Evolutionary conservation across 2,797 vertebrate species (phyloP).

Genomic region (Labeo calbasu): DNA sequence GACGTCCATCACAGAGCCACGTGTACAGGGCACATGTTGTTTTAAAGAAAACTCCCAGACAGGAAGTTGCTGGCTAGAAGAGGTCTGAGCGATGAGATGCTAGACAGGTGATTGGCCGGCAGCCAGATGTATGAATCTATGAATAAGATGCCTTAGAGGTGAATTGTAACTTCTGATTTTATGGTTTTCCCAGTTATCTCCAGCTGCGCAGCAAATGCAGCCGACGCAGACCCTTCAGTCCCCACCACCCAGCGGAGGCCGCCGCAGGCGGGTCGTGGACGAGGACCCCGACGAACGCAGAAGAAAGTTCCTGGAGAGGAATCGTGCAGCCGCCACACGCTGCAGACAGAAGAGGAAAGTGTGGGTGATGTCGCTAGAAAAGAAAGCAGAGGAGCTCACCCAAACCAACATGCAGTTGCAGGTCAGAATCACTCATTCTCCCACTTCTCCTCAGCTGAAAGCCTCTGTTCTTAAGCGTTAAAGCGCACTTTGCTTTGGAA

Average conservation of each 20-base stretch:
- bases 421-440: slow-evolving; percentile 74
- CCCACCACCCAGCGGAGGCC: slow-evolving; percentile 89
- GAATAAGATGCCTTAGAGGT: neutral
- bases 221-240: slow-evolving; percentile 95
- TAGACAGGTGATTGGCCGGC: slow-evolving; percentile 64
- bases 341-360: slow-evolving; percentile 99
- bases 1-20: slow-evolving; percentile 66
- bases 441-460: slow-evolving; percentile 17
- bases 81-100: slow-evolving; percentile 68
- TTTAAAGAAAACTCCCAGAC: slow-evolving; percentile 72
- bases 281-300: slow-evolving; percentile 97
- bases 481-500: slow-evolving; percentile 8
- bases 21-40: slow-evolving; percentile 75
- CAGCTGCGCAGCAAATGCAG: slow-evolving; percentile 97
- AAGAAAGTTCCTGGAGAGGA: slow-evolving; percentile 97
- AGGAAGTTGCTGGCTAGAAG: slow-evolving; percentile 66
- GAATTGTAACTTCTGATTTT: slow-evolving; percentile 8
- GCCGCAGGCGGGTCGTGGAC: slow-evolving; percentile 92
- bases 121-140: slow-evolving; percentile 59
- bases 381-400: slow-evolving; percentile 99
- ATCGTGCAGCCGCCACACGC: slow-evolving; percentile 95
- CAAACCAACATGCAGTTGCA: slow-evolving; percentile 99
- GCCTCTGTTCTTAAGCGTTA: slow-evolving; percentile 13
- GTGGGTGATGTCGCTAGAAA: slow-evolving; percentile 99
- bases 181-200: slow-evolving; percentile 84